Base-by-base conservation (phyloP, 1,140 invertebrate species). In the Micrasema longulum region DNA sequence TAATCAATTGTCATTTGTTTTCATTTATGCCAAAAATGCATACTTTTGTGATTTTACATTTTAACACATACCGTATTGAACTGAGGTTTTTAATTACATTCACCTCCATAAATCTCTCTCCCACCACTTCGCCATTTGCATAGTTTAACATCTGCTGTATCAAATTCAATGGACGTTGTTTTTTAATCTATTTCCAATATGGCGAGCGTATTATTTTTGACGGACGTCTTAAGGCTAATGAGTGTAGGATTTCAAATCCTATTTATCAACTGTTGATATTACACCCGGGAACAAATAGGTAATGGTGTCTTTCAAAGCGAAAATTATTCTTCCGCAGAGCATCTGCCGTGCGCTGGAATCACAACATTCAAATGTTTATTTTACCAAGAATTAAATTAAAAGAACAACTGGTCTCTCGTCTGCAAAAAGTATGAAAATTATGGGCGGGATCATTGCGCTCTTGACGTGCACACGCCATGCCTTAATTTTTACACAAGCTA, bases 141-240 rank as follows among this genome's bases (percentile, higher is more conserved):
- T 2, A 16, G 16, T 47, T n/a, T n/a, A 23, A 55, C 52, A 55
- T 31, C 52, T 55, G 52, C 26, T 55, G n/a, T 55, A 55, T 31
- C 2, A 14, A 16, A 55, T 16, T 36, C 52, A 31, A 10, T n/a
- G 4, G 22, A 14, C 26, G 31, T 31, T n/a, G 7, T 31, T 18
- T 26, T 55, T 36, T 12, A 22, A 48, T 20, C 18, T 20, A 48
- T 48, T 48, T 48, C 20, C 47, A 22, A 48, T 48, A 48, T 48
- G 47, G 47, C 47, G 47, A 48, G 11, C 18, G 18, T 48, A 48
- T 48, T 48, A 20, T 48, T 4, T 31, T 31, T 31, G 26, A 31
- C 47, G 47, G 47, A 48, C 47, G 10, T 10, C 47, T 16, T 20
- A 48, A 14, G 18, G 18, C 47, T 20, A 20, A 22, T 20, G 7